Evolutionary conservation across 2,888 invertebrate genomes (phyloP).

Genomic region (Thereva nobilitata): DNA sequence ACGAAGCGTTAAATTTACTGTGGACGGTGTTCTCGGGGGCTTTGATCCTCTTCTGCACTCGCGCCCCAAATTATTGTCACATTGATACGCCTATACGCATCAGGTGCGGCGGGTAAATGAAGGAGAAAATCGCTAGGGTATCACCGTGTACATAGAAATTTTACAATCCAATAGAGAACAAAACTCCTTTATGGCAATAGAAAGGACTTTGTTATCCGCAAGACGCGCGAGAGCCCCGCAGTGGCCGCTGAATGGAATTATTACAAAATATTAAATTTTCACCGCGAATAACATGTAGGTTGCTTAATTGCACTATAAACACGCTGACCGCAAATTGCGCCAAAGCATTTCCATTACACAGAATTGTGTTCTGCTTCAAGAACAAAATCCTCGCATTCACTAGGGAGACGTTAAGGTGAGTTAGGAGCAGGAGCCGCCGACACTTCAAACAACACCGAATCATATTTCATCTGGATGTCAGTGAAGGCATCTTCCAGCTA

Average conservation of each 20-base stretch:
- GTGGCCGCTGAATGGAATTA: too few species aligned
- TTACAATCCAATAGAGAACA: slow-evolving; percentile 23
- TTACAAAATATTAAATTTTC: too few species aligned
- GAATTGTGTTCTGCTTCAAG: slow-evolving; percentile 5
- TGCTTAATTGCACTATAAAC: too few species aligned
- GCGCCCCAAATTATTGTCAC: slow-evolving; percentile 38
- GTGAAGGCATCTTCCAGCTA: slow-evolving; percentile 39
- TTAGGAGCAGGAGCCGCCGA: slow-evolving; percentile 24
- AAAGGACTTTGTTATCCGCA: too few species aligned
- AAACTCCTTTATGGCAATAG: neutral
- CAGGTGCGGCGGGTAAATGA: slow-evolving; percentile 25
- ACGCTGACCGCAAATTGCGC: slow-evolving; percentile 20
- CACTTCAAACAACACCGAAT: slow-evolving; percentile 41
- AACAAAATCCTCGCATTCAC: slow-evolving; percentile 7
- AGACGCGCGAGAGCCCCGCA: too few species aligned
- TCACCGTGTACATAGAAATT: slow-evolving; percentile 17
- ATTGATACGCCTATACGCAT: slow-evolving; percentile 34
- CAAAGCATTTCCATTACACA: slow-evolving; percentile 14
- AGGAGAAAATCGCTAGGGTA: slow-evolving; percentile 27
- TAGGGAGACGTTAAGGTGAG: slow-evolving; percentile 22
- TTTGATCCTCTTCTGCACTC: slow-evolving; percentile 39
- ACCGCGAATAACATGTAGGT: too few species aligned
- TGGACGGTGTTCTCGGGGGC: slow-evolving; percentile 36
- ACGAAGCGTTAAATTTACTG: slow-evolving; percentile 40
- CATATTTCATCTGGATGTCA: slow-evolving; percentile 41